Percentiles rank a stretch among this genome's conserved stretches.
Conservation (phyloP, 2,888 invertebrate genomes). For the Dione vanillae region DNA sequence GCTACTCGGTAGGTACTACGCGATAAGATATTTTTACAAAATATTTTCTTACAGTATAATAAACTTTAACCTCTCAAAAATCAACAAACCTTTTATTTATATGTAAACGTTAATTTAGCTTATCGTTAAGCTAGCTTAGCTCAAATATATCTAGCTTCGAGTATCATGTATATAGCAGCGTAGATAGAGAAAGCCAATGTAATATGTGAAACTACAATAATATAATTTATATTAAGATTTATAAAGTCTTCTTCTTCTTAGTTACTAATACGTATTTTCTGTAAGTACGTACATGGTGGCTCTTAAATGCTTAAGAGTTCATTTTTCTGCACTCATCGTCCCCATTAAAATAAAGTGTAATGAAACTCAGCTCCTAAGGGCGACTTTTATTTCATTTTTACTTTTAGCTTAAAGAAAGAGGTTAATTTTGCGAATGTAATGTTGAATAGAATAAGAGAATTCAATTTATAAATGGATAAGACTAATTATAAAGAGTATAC, state of each 20-base stretch:
- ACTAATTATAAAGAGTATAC: not conserved
- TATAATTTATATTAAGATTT: too few species aligned
- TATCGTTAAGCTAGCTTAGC: too few species aligned
- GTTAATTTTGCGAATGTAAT: conserved; percentile 3
- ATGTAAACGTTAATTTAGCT: too few species aligned
- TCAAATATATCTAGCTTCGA: too few species aligned
- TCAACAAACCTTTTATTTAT: too few species aligned
- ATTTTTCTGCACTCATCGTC: conserved; percentile 39
- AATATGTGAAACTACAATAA: too few species aligned
- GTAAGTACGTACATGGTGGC: conserved; percentile 41
- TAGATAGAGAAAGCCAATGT: not conserved
- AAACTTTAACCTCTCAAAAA: too few species aligned
- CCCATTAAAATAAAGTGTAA: conserved; percentile 42
- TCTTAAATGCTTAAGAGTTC: conserved; percentile 43
- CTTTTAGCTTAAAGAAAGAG: conserved; percentile 17
- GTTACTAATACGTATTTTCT: conserved; percentile 38
- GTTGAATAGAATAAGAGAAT: conserved; percentile 11
- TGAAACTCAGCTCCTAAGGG: conserved; percentile 30
- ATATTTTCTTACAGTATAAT: too few species aligned
- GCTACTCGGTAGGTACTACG: too few species aligned
- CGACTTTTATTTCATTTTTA: conserved; percentile 34
- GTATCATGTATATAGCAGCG: not conserved
- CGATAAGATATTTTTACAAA: too few species aligned
- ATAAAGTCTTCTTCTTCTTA: too few species aligned
- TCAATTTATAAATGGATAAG: not conserved